Base-by-base conservation (phyloP, 1,140 invertebrate species). In the Meteorus sp. region DNA sequence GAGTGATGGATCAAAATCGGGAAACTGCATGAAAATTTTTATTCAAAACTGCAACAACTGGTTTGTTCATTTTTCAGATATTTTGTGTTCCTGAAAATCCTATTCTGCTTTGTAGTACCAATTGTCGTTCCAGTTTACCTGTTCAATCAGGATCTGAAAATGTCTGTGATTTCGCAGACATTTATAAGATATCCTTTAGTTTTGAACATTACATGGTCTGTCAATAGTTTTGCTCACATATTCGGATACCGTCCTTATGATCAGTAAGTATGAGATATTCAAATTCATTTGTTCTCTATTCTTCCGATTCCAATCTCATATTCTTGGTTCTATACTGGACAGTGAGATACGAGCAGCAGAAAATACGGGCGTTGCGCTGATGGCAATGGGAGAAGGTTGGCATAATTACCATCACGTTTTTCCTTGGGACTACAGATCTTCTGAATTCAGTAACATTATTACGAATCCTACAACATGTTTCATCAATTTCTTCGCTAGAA, bases 371-470 rank as follows among this genome's bases (percentile, higher is more conserved):
- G 75, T 82, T 1, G 59, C 3, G 0, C 70, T 0, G 64, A 59
- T 11, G 73, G 81, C 33, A n/a, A n/a, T n/a, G n/a, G 79, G 80
- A 0, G 89, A 92, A 78, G 92, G 92, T 13, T 94, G 90, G 86
- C 93, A 95, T 76, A 95, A 95, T 78, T 97, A 94, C 75, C 94
- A 97, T 72, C 94, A 96, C 73, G 87, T 88, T 0, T 96, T 96
- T 75, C 93, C 94, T 0, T 92, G 89, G 80, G 92, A 94, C 77
- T 90, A 90, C 71, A 82, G 82, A 59, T 83, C 86, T 0, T 85
- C 85, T 23, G 90, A 92, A 64, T 64, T 85, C 33, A 81, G 81
- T 2, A 78, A 79, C 48, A 82, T 83, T 59, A 56, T 59, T 5
- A 41, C 78, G 6, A 86, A 85, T 55, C n/a, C 73, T 0, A 81